Base-by-base conservation (phyloP, 2,113 vertebrate species). In the Atractosteus spatula region DNA sequence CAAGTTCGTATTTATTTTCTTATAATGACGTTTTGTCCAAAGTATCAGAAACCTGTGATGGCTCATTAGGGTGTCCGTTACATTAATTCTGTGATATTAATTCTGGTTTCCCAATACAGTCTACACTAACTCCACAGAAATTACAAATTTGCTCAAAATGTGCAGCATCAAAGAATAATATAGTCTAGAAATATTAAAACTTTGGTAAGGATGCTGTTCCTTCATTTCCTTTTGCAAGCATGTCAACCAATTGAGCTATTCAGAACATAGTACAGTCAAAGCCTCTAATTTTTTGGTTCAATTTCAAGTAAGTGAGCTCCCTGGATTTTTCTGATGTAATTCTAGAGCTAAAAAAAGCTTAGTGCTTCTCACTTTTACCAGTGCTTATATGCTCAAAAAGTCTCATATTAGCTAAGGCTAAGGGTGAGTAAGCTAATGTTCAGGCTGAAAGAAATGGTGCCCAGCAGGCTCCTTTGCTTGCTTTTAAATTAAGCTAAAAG, bases 401-500 rank as follows among this genome's bases (percentile, higher is more conserved):
- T 69, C 66, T 74, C 71, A 51, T 16, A 47, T 54, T 13, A n/a
- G 73, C 71, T 41, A 62, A 43, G 62, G 74, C 41, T 68, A 41
- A 63, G 29, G 73, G 65, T 55, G 56, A 8, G 6, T 29, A 14
- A 8, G 17, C 72, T 47, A 56, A 41, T 6, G 12, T 13, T n/a
- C 4, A 59, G 1, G 10, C 47, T 13, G 14, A 71, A 62, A 74
- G 63, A 71, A 55, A 43, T 55, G 55, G 16, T 47, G 41, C 54
- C 41, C 76, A 74, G 78, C 69, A 17, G 71, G 74, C n/a, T 17
- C 10, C 7, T 14, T 17, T 69, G 47, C 51, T 62, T 76, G 74
- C 57, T 72, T 76, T 68, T 56, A 16, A 69, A 61, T 68, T n/a
- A 68, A 75, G 72, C 44, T 54, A 75, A 73, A 69, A 69, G 55